Percentiles rank a stretch among this genome's conserved stretches.
These are phyloP conservation scores for Polyploca ridens DNA, from an alignment of 2,888 invertebrate genomes.

Conservation along the genomic window DNA sequence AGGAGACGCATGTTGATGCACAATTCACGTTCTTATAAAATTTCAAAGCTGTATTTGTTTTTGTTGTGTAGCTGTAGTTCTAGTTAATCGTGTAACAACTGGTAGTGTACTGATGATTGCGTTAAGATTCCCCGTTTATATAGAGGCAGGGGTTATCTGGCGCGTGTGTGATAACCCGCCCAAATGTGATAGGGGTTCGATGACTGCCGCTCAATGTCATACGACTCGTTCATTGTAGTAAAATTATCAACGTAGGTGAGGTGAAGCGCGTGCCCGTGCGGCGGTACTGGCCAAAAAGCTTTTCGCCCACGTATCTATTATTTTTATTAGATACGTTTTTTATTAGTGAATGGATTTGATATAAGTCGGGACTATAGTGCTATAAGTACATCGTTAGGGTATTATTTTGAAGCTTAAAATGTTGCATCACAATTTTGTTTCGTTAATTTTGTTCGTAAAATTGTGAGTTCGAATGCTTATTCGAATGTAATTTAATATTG, in stretches of 20 bases:
- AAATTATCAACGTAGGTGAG: conserved; percentile 65
- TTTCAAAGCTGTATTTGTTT: conserved; percentile 28
- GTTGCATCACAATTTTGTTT: no score
- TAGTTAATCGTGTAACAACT: conserved; percentile 56
- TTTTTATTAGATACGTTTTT: no score
- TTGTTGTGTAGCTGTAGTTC: conserved; percentile 24
- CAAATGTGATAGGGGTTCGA: conserved; percentile 73
- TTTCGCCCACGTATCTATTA: neutral
- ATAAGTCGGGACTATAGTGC: no score
- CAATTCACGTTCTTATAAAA: conserved; percentile 15
- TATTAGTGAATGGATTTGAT: no score
- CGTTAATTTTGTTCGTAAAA: no score
- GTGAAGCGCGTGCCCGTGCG: neutral
- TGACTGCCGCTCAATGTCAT: conserved; percentile 80
- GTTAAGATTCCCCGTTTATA: conserved; percentile 59
- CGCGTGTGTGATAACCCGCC: conserved; percentile 78
- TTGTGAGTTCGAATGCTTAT: no score
- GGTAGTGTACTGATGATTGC: conserved; percentile 62
- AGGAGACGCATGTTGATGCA: conserved; percentile 65
- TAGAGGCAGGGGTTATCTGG: conserved; percentile 72
- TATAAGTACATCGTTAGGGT: no score
- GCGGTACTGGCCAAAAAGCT: neutral
- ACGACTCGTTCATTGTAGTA: conserved; percentile 62
- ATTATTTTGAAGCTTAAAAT: no score
- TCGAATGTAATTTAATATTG: no score